Evolutionary conservation across 1,140 invertebrate species (phyloP).

Genomic region (Papilio aristodemus): DNA sequence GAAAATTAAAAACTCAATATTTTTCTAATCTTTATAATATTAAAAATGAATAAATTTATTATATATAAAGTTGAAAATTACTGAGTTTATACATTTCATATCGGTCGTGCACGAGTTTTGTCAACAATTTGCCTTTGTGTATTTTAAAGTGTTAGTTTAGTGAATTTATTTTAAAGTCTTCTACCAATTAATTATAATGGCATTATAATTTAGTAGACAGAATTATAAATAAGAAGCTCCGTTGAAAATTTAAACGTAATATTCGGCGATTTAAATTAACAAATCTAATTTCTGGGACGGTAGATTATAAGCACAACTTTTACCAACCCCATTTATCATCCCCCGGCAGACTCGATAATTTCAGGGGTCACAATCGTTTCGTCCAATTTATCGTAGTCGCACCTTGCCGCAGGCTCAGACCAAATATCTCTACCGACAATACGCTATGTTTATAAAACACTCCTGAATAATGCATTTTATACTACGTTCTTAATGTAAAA

Average conservation of each 20-base stretch:
- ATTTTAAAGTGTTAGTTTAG: too few species aligned
- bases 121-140: too few species aligned
- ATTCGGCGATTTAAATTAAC: slow-evolving; percentile 33
- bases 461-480: background rate
- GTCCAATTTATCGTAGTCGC: slow-evolving; percentile 34
- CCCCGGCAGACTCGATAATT: slow-evolving; percentile 34
- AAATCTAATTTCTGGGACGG: slow-evolving; percentile 32
- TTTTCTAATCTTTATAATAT: too few species aligned
- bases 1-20: background rate
- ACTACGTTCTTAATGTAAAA: too few species aligned
- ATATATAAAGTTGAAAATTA: too few species aligned
- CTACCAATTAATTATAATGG: background rate
- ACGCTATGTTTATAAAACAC: background rate
- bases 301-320: slow-evolving; percentile 34
- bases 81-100: too few species aligned
- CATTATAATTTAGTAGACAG: slow-evolving; percentile 17
- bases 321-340: slow-evolving; percentile 37
- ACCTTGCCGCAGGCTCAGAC: slow-evolving; percentile 24
- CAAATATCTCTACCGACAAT: slow-evolving; percentile 20
- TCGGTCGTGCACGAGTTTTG: too few species aligned
- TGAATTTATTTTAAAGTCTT: too few species aligned
- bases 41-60: too few species aligned
- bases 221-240: slow-evolving; percentile 15
- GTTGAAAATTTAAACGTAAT: slow-evolving; percentile 28
- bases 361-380: slow-evolving; percentile 36